Evolutionary conservation across 2,113 vertebrate genomes (phyloP).

Genomic region (Phalacrocorax carbo): DNA sequence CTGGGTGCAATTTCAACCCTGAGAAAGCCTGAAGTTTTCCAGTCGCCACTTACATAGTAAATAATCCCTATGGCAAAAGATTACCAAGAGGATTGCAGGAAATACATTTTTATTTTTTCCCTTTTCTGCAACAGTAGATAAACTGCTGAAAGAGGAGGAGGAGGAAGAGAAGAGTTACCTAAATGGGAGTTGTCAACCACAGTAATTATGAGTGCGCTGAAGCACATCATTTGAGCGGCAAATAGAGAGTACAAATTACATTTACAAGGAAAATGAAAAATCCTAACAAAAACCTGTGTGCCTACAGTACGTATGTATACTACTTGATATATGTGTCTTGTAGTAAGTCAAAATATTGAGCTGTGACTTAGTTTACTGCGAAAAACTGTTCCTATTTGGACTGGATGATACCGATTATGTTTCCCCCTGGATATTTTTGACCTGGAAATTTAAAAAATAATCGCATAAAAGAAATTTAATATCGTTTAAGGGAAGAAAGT

Average conservation of each 20-base stretch:
- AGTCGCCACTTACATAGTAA: background rate
- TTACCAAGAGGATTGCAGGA: background rate
- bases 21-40: background rate
- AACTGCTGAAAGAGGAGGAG: background rate
- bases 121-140: background rate
- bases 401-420: background rate
- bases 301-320: background rate
- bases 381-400: background rate
- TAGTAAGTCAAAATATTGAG: background rate
- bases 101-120: background rate
- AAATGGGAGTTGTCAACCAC: background rate
- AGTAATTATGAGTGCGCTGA: background rate
- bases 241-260: background rate
- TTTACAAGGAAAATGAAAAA: background rate
- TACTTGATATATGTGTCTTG: background rate
- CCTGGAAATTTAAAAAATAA: background rate
- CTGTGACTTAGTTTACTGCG: background rate
- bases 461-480: background rate
- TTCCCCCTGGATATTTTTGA: background rate
- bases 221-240: background rate
- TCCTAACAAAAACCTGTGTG: background rate
- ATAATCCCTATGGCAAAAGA: background rate
- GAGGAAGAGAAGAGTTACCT: background rate
- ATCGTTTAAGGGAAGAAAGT: background rate
- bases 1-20: background rate